These are phyloP conservation scores for Bemisia tabaci DNA, from an alignment of 1,140 invertebrate species.

Conservation along the genomic window DNA sequence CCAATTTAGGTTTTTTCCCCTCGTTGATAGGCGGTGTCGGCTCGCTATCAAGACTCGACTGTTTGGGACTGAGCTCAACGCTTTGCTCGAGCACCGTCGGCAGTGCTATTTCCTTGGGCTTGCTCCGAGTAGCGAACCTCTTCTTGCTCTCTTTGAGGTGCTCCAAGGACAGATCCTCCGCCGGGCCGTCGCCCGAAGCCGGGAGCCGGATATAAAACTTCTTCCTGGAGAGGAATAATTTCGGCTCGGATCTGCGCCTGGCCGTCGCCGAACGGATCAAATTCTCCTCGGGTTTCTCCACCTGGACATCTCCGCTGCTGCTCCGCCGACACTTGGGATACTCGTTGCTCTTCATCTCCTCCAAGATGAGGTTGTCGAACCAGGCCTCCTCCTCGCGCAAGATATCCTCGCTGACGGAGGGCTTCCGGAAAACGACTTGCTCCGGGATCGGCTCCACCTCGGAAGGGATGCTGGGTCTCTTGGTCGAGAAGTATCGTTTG, in stretches of 20 bases:
- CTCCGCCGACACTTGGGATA: not conserved
- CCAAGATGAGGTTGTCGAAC: constrained; percentile 33
- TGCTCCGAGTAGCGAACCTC: not conserved
- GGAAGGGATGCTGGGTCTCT: constrained; percentile 20
- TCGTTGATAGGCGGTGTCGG: not conserved
- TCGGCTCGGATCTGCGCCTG: constrained; percentile 1
- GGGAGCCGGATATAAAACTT: not conserved
- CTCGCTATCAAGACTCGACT: not conserved
- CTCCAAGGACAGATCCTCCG: constrained; percentile 1
- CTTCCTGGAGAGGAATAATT: constrained; percentile 2
- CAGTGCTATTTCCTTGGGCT: not conserved
- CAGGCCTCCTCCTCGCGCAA: constrained; percentile 26
- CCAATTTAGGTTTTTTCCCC: constrained; percentile 10
- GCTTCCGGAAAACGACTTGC: constrained; percentile 8
- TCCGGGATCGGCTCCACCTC: not conserved
- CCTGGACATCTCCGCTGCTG: constrained; percentile 18
- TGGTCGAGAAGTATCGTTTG: constrained; percentile 21
- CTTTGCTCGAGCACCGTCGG: not conserved
- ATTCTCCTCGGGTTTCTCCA: constrained; percentile 22
- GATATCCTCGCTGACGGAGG: constrained; percentile 17
- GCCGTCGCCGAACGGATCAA: too few species aligned
- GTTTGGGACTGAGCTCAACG: too few species aligned
- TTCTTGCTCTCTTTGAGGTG: constrained; percentile 5
- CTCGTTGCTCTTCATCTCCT: constrained; percentile 24
- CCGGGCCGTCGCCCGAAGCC: not conserved